Conservation (phyloP, 2,113 vertebrate species). For the Stegastes partitus region DNA sequence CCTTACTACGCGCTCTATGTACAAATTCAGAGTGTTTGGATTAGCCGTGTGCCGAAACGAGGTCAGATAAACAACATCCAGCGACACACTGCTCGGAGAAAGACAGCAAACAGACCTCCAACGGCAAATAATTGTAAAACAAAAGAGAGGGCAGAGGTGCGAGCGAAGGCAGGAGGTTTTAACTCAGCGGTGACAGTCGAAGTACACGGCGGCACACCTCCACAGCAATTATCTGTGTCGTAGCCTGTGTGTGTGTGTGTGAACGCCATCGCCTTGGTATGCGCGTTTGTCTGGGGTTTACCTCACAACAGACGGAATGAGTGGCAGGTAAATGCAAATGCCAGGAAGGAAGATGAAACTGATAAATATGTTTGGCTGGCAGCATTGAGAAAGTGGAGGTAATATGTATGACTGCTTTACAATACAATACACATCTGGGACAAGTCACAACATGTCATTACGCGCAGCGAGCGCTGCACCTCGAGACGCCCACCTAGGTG, state of each 20-base stretch:
- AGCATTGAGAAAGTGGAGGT: not conserved
- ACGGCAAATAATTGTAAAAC: slow-evolving; percentile 35
- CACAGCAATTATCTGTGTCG: slow-evolving; percentile 26
- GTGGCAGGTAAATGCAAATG: slow-evolving; percentile 2
- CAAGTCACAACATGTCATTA: slow-evolving; percentile 39
- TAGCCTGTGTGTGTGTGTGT: slow-evolving; percentile 1
- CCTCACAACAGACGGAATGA: slow-evolving; percentile 10
- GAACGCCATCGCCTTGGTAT: not conserved
- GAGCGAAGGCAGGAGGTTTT: slow-evolving; percentile 20
- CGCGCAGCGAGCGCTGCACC: slow-evolving; percentile 11
- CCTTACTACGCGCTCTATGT: not conserved
- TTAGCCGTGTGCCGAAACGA: slow-evolving; percentile 9
- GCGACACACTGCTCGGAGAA: slow-evolving; percentile 6
- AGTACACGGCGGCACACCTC: slow-evolving; percentile 26
- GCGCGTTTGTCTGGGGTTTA: slow-evolving; percentile 7
- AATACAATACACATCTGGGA: slow-evolving; percentile 13
- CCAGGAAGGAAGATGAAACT: slow-evolving; percentile 3
- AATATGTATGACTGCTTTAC: slow-evolving; percentile 2
- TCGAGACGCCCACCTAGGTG: slow-evolving; percentile 55
- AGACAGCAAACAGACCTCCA: slow-evolving; percentile 38
- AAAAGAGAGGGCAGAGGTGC: slow-evolving; percentile 41
- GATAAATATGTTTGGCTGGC: not conserved
- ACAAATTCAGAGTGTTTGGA: slow-evolving; percentile 1
- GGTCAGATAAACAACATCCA: slow-evolving; percentile 47
- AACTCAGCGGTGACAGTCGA: slow-evolving; percentile 48